Evolutionary conservation across 2,797 vertebrate genomes (phyloP).

Genomic region (Amniataba percoides): DNA sequence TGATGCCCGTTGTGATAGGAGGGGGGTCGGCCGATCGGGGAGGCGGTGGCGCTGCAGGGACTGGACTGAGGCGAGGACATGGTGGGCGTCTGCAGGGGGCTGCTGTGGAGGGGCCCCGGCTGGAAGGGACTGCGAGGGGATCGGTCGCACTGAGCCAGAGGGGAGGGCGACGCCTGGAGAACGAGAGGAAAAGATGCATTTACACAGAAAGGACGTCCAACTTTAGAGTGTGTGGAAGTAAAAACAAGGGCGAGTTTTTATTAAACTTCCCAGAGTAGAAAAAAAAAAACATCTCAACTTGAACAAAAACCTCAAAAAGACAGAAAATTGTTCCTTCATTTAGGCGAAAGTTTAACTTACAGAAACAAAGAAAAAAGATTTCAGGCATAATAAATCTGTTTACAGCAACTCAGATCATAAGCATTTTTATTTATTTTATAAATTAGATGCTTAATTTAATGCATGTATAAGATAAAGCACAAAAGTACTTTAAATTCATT

Average conservation of each 20-base stretch:
- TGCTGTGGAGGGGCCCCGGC: constrained; percentile 81
- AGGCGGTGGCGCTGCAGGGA: constrained; percentile 85
- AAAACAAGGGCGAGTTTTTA: background rate
- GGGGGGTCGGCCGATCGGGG: constrained; percentile 88
- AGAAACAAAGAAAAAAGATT: too few relatives aligned
- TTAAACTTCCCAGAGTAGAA: background rate
- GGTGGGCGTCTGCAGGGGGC: constrained; percentile 87
- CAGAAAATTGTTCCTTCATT: background rate
- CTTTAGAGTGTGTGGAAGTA: background rate
- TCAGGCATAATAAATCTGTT: background rate
- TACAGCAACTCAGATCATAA: background rate
- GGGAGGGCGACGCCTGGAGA: constrained; percentile 86
- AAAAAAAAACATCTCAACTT: background rate
- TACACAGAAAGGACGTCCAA: background rate
- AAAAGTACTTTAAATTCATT: too few relatives aligned
- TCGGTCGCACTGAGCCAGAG: constrained; percentile 74
- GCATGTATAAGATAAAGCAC: too few relatives aligned
- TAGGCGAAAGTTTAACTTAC: too few relatives aligned
- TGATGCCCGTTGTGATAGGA: constrained; percentile 89
- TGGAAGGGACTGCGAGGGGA: constrained; percentile 73
- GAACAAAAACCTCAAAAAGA: background rate
- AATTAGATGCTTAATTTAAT: background rate
- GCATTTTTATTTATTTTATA: background rate
- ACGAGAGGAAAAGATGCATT: background rate
- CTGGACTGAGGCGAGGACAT: constrained; percentile 74